Base-by-base conservation (phyloP, 2,113 vertebrate species). In the Chamaetylas fuelleborni region DNA sequence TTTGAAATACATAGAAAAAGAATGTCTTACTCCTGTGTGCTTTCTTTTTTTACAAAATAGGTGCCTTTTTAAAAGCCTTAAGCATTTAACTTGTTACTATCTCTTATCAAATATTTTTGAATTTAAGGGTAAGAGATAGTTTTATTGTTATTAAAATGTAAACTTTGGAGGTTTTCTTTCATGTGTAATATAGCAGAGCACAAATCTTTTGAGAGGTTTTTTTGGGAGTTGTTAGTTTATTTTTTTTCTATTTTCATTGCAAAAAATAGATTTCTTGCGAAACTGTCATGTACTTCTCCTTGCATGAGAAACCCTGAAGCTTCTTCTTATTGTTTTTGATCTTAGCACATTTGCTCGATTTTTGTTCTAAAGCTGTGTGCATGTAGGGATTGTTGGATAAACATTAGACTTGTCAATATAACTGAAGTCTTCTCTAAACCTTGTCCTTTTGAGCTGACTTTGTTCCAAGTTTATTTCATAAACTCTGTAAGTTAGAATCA, bases 181-280 rank as follows among this genome's bases (percentile, higher is more conserved):
- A 31, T 70, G 56, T 51, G 29, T 70, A 17, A 43, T 62, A 34
- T 11, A 87, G 38, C 15, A 62, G 33, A 70, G 16, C 29, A 47
- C 29, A 43, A 72, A n/a, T 76, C 0, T 53, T 89, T 78, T 1
- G 1, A 51, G 64, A 48, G 10, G 7, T 18, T 67, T 2, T 71
- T 71, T 43, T 5, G 5, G 3, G 11, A 5, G 2, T 47, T 40
- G 0, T 15, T 65, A 17, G 14, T 18, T 33, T 16, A 4, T 28
- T 24, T 25, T 29, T 36, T 36, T 28, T 29, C 10, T 58, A 9
- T 64, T 72, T 71, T 38, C 40, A 3, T 72, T 84, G 31, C 11
- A 53, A 85, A 62, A 82, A 45, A 7, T 64, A 8, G 7, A 51
- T 69, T n/a, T 71, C 3, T 61, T 80, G 53, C 81, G 42, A 92